Conservation (phyloP, 2,797 vertebrate species). For the Taenioides sp. region DNA sequence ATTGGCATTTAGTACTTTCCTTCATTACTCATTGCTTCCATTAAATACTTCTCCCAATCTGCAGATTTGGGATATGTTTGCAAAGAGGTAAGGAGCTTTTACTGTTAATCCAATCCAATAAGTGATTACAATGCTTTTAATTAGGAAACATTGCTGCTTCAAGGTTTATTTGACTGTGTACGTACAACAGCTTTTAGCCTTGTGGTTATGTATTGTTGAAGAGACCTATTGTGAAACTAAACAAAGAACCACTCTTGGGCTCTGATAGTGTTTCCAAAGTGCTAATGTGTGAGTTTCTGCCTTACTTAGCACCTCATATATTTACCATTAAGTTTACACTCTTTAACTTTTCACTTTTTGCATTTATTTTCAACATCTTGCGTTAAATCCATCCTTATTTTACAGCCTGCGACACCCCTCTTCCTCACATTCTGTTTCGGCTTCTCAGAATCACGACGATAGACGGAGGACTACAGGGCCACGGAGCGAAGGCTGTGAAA, state of each 20-base stretch:
- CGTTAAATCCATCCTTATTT: conserved; percentile 20
- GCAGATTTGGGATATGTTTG: background rate
- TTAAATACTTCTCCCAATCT: background rate
- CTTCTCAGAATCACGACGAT: conserved; percentile 51
- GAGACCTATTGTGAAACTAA: background rate
- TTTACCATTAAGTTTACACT: conserved; percentile 23
- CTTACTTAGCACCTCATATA: conserved; percentile 39
- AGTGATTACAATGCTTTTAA: background rate
- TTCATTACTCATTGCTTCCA: background rate
- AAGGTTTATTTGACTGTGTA: background rate
- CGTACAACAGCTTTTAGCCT: conserved; percentile 1
- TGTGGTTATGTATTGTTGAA: background rate
- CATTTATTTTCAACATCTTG: conserved; percentile 45
- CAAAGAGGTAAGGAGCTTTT: background rate
- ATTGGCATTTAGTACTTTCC: background rate
- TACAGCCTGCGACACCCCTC: conserved; percentile 2
- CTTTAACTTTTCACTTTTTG: conserved; percentile 23
- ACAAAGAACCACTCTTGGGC: background rate
- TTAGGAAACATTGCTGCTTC: background rate
- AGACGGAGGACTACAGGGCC: conserved; percentile 54
- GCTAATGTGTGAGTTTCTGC: conserved; percentile 34
- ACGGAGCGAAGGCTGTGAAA: conserved; percentile 71
- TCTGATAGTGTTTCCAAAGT: conserved; percentile 21
- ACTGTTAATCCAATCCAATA: background rate
- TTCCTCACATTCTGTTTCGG: conserved; percentile 17